Base-by-base conservation (phyloP, 1,140 invertebrate genomes). In the Centruroides sculpturatus region DNA sequence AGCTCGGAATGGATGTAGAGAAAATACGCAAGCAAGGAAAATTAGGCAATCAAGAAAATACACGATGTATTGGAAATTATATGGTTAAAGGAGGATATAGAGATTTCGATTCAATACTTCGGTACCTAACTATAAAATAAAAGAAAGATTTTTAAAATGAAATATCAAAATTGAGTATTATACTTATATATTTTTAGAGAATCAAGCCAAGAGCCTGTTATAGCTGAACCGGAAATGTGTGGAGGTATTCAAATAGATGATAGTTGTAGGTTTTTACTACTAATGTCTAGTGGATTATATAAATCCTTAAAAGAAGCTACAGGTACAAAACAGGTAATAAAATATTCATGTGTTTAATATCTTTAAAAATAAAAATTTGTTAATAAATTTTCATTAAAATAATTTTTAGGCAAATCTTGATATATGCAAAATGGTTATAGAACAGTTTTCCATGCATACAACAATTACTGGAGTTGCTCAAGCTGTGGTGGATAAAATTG, bases 21-120 rank as follows among this genome's bases (percentile, higher is more conserved):
- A 80, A 79, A 56, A 72, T 86, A 34, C 78, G 79, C 69, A 79
- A 83, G 70, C 76, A 82, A 51, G 66, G 71, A 10, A 71, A 70
- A 61, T 68, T 77, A 41, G 75, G 73, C 46, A 73, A 73, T 57
- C 68, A 91, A 82, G 69, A 72, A 41, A 71, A 75, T 62, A 78
- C 77, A 0, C 73, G 90, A 48, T 92, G 89, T 68, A 74, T 94
- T 34, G 89, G 90, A n/a, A 92, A 93, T 74, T 92, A 91, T 70
- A 75, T 86, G 62, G 83, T 92, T 0, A 93, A 94, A 75, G 86
- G 84, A 3, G 83, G 85, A 5, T 92, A 91, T 67, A 86, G 83
- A 71, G 88, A 92, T 60, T 86, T 89, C 69, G 85, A 89, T 23
- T 80, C 41, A 41, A 41, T 83, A 59, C 59, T 77, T 6, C 69